phyloP scores from a whole-genome alignment of 2,113 vertebrate genomes.

The Centropus unirufus region DNA sequence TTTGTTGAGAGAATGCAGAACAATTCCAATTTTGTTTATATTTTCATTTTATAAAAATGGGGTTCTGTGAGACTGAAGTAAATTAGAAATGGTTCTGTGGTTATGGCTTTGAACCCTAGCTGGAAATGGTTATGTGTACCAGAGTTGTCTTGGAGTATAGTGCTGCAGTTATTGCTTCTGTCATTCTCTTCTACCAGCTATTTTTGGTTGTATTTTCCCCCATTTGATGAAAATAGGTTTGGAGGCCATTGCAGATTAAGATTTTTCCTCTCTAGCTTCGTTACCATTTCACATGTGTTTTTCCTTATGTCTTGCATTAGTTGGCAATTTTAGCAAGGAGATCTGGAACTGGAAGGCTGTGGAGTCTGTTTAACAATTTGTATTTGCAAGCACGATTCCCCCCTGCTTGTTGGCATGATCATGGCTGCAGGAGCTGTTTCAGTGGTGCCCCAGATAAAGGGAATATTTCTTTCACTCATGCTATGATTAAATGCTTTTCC shows the following conservation, averaged over 20 bases:
- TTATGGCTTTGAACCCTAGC: neutral
- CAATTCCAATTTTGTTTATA: neutral
- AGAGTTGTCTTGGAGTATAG: neutral
- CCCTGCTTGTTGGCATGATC: neutral
- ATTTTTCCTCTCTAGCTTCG: neutral
- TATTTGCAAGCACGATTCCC: neutral
- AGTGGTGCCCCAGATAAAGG: neutral
- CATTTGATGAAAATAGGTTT: neutral
- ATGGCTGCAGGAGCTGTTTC: neutral
- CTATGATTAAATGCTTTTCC: conserved; percentile 4
- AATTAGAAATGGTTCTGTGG: neutral
- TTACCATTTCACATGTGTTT: neutral
- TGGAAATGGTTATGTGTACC: neutral
- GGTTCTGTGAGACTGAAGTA: neutral
- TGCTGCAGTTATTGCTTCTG: neutral
- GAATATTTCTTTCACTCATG: neutral
- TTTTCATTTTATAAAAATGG: neutral
- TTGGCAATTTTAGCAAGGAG: neutral
- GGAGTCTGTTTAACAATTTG: neutral
- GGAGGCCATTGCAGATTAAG: neutral
- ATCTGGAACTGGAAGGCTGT: neutral
- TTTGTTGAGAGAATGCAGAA: neutral
- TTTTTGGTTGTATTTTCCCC: neutral
- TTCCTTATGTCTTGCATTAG: neutral
- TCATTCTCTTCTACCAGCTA: neutral